Evolutionary conservation across 2,888 invertebrate species (phyloP), one percentile per base, ranked within the genome.

Genomic region (Drosophila mimica): DNA sequence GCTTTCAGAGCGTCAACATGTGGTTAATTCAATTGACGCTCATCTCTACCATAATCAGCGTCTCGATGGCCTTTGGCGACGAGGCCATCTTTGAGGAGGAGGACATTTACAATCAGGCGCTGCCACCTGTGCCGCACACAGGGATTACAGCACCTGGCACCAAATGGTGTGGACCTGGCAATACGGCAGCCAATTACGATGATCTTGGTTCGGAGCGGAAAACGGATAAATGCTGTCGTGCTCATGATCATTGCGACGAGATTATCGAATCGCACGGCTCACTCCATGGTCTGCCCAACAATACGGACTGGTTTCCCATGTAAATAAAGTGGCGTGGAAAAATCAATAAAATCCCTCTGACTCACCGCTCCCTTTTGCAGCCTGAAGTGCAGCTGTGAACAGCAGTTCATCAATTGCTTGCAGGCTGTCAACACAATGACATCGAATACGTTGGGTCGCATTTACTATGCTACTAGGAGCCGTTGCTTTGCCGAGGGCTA

Each of bases 131-230:
- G n/a, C 76, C 84, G 0, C 78, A 83, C 13, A 86, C 89, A 0
- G 92, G 92, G 4, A 81, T 92, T 30, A 93, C 92, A 4, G 90
- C 82, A 17, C 93, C 98, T 0, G 98, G 98, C 13, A 98, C 98
- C 0, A 96, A 97, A 91, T 98, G 98, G 98, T 98, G 98, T 93
- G 98, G 98, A 25, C 96, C 96, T 80, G 98, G 98, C 1, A 96
- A 96, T 91, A 95, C 96, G 0, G 97, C 98, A 0, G 95, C 95
- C 31, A 95, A 96, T 82, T 97, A 96, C 92, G 95, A 96, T 52
- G 96, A 98, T 87, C 94, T 98, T 38, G 98, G 98, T 0, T 95
- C 96, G 34, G 96, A 97, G 92, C 95, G 95, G 17, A 95, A 95
- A 52, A 97, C 97, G 6, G 98, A 98, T 91, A 94, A 95, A 82